Base-by-base conservation (phyloP, 2,888 invertebrate genomes). In the Kuschelorhynchus macadamiae region DNA sequence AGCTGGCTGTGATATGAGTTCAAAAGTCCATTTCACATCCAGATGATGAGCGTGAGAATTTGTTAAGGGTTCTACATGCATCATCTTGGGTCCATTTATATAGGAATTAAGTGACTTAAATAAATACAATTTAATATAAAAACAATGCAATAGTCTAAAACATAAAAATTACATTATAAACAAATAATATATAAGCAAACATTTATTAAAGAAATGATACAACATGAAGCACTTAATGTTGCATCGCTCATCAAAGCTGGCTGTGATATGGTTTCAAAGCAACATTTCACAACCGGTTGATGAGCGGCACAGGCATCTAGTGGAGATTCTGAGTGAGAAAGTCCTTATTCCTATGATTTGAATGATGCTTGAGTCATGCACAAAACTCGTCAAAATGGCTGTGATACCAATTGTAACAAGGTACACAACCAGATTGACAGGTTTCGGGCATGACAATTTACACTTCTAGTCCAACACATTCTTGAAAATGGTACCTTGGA, bases 1-100 rank as follows among this genome's bases (percentile, higher is more conserved):
- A 94, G 96, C 96, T 95, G 95, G 95, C 95, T 96, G 96, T 96
- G 96, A 96, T 96, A 96, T 94, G 95, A 81, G 72, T 76, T 57
- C 76, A 84, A 79, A 82, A 84, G 69, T 61, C 86, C 91, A 92
- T 90, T 88, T 90, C 95, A 93, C 94, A 92, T 86, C 92, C 94
- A 92, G 91, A 91, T 93, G 94, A 90, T 87, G 90, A 90, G 89
- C 85, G 87, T 84, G 87, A 86, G 85, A 82, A 81, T 77, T 76
- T 80, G 79, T 67, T 3, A 46, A 18, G n/a, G n/a, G n/a, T n/a
- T n/a, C n/a, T n/a, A n/a, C n/a, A n/a, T n/a, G n/a, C n/a, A n/a
- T n/a, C n/a, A n/a, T n/a, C n/a, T n/a, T n/a, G n/a, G n/a, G n/a
- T n/a, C n/a, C n/a, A n/a, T n/a, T n/a, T n/a, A n/a, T n/a, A n/a